Percentiles rank a stretch among this genome's conserved stretches.
Conservation (phyloP, 2,888 invertebrate species). For the Antheraea yamamai region DNA sequence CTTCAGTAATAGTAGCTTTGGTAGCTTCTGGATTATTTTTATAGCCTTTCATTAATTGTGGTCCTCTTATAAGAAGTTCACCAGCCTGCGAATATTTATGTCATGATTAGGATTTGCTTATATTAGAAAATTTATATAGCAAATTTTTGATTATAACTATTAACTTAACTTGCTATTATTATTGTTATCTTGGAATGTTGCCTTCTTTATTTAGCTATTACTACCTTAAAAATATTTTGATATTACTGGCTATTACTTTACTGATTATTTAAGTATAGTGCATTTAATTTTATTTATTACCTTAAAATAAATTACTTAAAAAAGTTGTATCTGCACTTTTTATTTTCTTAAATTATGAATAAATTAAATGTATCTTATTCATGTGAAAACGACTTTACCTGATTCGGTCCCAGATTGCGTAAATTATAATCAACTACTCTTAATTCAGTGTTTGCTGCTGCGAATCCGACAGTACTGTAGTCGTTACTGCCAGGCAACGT, state of each 20-base stretch:
- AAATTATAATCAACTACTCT: constrained; percentile 75
- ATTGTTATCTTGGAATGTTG: too few relatives aligned
- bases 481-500: constrained; percentile 48
- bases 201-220: too few relatives aligned
- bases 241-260: too few relatives aligned
- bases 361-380: neutral
- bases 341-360: neutral
- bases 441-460: constrained; percentile 82
- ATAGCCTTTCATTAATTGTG: constrained; percentile 91
- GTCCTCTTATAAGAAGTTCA: constrained; percentile 77
- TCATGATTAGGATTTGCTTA: too few relatives aligned
- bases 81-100: constrained; percentile 44
- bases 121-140: neutral
- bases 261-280: too few relatives aligned
- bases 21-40: constrained; percentile 88
- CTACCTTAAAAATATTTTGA: too few relatives aligned
- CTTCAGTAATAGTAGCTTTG: constrained; percentile 82
- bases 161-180: too few relatives aligned
- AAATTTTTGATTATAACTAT: neutral
- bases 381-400: constrained; percentile 41
- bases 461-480: constrained; percentile 76
- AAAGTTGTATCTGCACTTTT: too few relatives aligned
- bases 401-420: constrained; percentile 75
- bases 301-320: too few relatives aligned
- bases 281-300: too few relatives aligned